phyloP scores from a whole-genome alignment of 2,113 vertebrate species.

The Tachuris rubrigastra region DNA sequence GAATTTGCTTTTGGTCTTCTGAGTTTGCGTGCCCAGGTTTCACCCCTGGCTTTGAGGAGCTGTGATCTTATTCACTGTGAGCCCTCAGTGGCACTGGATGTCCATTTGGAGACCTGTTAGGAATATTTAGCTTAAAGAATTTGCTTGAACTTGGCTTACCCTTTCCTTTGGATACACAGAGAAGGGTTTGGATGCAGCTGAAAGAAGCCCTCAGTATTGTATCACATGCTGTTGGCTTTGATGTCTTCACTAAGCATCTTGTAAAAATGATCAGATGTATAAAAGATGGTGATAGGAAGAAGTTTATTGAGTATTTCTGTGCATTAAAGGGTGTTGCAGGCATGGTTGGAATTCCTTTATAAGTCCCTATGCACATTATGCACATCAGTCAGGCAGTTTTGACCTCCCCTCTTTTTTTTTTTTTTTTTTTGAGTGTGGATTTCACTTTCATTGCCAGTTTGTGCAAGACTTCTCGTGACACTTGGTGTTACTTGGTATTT shows the following conservation, averaged over 20 bases:
- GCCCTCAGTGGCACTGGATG: background rate
- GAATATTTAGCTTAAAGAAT: background rate
- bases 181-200: background rate
- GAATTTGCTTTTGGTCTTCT: background rate
- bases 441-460: background rate
- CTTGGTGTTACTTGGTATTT: background rate
- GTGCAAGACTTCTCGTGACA: background rate
- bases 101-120: background rate
- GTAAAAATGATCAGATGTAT: background rate
- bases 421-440: background rate
- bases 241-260: background rate
- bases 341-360: constrained; percentile 13
- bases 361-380: background rate
- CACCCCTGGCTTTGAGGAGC: background rate
- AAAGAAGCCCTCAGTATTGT: background rate
- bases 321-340: background rate
- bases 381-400: background rate
- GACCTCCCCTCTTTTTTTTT: background rate
- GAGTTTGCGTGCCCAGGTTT: background rate
- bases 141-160: background rate
- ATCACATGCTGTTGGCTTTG: background rate
- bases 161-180: background rate
- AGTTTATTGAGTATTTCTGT: background rate
- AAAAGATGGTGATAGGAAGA: background rate
- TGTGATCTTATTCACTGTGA: background rate